A percentile compares a stretch with the other conserved stretches of the same genome.
Evolutionary conservation across 2,888 invertebrate genomes (phyloP).

Genomic region (Ectemnius continuus): DNA sequence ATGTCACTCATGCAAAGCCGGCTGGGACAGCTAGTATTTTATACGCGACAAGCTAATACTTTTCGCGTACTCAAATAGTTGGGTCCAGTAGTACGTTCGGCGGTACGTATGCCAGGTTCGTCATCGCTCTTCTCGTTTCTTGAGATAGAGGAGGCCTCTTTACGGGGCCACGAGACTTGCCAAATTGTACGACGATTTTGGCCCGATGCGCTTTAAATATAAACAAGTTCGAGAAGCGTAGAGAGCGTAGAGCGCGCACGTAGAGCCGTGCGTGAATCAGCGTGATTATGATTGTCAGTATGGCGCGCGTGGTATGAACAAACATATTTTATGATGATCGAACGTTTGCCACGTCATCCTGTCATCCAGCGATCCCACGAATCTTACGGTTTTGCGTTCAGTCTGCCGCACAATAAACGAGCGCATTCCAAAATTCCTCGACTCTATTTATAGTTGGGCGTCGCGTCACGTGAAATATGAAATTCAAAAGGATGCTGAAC

Average conservation of each 20-base stretch:
- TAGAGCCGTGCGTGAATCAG: slow-evolving; percentile 29
- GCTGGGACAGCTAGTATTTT: too few relatives aligned
- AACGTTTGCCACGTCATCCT: too few relatives aligned
- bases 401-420: too few relatives aligned
- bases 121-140: slow-evolving; percentile 22
- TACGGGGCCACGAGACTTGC: slow-evolving; percentile 51
- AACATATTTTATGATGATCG: not conserved
- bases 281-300: not conserved
- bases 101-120: slow-evolving; percentile 6
- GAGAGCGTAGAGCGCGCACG: slow-evolving; percentile 26
- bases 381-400: too few relatives aligned
- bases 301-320: not conserved
- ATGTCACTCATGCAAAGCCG: too few relatives aligned
- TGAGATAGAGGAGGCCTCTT: slow-evolving; percentile 16
- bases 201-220: slow-evolving; percentile 59
- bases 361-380: not conserved
- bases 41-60: too few relatives aligned
- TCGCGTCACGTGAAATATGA: not conserved
- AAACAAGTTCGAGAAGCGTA: slow-evolving; percentile 27
- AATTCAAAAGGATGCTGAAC: not conserved
- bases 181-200: slow-evolving; percentile 64
- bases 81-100: too few relatives aligned
- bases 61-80: too few relatives aligned
- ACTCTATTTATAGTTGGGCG: not conserved
- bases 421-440: too few relatives aligned